phyloP scores from a whole-genome alignment of 2,797 vertebrate genomes.

The Lates japonicus region DNA sequence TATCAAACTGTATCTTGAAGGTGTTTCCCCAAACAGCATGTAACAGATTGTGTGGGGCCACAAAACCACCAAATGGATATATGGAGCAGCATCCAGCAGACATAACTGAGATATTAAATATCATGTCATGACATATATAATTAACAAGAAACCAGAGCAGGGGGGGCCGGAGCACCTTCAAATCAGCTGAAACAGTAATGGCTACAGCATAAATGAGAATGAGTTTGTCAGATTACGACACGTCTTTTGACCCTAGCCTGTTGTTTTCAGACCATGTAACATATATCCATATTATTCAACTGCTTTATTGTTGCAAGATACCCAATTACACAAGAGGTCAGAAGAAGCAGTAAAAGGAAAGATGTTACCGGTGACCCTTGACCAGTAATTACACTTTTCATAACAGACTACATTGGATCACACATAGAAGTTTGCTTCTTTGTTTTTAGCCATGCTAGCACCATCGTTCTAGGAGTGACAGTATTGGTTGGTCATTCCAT shows the following conservation, averaged over 20 bases:
- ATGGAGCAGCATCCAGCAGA: too few relatives aligned
- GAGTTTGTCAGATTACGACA: neutral
- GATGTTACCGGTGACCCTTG: constrained; percentile 15
- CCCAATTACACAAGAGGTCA: neutral
- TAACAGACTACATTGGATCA: neutral
- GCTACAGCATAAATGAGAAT: neutral
- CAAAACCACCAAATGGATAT: too few relatives aligned
- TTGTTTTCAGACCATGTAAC: neutral
- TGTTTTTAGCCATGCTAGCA: neutral
- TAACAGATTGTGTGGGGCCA: too few relatives aligned
- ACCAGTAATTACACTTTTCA: neutral
- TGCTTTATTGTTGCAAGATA: neutral
- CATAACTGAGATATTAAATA: too few relatives aligned
- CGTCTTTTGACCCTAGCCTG: neutral
- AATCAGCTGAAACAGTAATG: too few relatives aligned
- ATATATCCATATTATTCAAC: neutral
- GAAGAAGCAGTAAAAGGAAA: neutral
- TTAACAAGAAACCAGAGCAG: too few relatives aligned
- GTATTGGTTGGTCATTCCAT: too few relatives aligned
- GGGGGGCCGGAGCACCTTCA: too few relatives aligned
- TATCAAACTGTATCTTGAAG: too few relatives aligned
- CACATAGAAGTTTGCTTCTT: neutral
- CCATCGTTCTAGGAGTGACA: neutral
- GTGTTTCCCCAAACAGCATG: too few relatives aligned
- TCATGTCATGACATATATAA: too few relatives aligned